Conservation (phyloP, 2,888 invertebrate genomes). For the Caenorhabditis sp. region DNA sequence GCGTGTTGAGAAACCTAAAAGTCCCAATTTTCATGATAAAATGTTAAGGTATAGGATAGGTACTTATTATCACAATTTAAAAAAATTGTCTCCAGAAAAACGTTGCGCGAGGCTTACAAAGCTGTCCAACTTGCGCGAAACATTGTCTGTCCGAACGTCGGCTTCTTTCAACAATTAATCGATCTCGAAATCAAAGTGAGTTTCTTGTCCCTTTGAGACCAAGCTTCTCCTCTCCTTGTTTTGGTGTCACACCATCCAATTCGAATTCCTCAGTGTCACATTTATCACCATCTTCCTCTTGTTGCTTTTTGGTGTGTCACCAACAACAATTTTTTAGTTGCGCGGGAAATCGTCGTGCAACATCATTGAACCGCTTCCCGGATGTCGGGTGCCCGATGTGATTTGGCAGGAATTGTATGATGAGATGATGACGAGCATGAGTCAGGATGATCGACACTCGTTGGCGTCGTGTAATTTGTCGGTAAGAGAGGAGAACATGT, state of each 20-base stretch:
- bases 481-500: conserved; percentile 41
- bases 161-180: conserved; percentile 64
- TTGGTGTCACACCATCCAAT: background rate
- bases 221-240: background rate
- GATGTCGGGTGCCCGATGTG: conserved; percentile 62
- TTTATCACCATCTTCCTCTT: conserved; percentile 3
- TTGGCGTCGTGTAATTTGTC: conserved; percentile 42
- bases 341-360: conserved; percentile 43
- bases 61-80: too few species aligned
- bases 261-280: background rate
- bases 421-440: conserved; percentile 59
- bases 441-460: conserved; percentile 50
- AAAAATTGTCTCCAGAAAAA: conserved; percentile 41
- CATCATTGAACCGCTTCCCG: conserved; percentile 58
- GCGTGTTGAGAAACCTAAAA: too few species aligned
- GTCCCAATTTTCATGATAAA: too few species aligned
- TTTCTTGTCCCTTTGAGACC: background rate
- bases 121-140: conserved; percentile 55
- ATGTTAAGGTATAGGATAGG: too few species aligned
- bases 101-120: conserved; percentile 60
- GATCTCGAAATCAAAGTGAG: conserved; percentile 57
- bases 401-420: conserved; percentile 65
- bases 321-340: conserved; percentile 25
- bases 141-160: conserved; percentile 64
- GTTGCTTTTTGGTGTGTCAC: background rate